Evolutionary conservation across 2,113 vertebrate species (phyloP).

Genomic region (Anthoscopus minutus): DNA sequence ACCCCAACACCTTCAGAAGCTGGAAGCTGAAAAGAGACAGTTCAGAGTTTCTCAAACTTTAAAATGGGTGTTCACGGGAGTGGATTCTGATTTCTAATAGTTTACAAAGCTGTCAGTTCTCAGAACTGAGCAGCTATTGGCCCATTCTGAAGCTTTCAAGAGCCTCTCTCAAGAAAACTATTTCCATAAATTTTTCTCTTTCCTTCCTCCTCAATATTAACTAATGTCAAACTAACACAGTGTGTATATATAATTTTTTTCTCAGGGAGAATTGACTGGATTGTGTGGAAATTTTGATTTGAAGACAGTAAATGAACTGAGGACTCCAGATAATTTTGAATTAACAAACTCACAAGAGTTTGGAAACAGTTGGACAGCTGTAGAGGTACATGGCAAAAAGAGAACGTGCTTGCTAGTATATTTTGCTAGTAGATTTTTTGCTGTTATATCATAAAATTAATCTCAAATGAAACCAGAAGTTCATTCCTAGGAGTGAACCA

Average conservation of each 20-base stretch:
- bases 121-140: no score
- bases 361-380: constrained; percentile 89
- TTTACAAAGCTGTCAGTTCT: no score
- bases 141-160: no score
- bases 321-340: constrained; percentile 90
- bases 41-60: no score
- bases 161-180: no score
- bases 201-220: no score
- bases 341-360: constrained; percentile 90
- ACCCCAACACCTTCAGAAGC: no score
- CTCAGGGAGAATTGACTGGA: constrained; percentile 82
- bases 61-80: no score
- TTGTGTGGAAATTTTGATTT: constrained; percentile 95
- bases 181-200: no score
- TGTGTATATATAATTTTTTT: background rate
- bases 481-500: background rate
- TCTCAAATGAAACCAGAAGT: background rate
- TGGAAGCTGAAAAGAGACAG: no score
- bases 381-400: constrained; percentile 71
- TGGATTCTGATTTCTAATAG: no score
- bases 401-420: background rate
- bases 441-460: background rate
- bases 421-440: background rate
- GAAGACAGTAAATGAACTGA: constrained; percentile 93
- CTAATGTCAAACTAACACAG: no score